phyloP scores from a whole-genome alignment of 2,797 vertebrate genomes.

The Simalia tracyae region DNA sequence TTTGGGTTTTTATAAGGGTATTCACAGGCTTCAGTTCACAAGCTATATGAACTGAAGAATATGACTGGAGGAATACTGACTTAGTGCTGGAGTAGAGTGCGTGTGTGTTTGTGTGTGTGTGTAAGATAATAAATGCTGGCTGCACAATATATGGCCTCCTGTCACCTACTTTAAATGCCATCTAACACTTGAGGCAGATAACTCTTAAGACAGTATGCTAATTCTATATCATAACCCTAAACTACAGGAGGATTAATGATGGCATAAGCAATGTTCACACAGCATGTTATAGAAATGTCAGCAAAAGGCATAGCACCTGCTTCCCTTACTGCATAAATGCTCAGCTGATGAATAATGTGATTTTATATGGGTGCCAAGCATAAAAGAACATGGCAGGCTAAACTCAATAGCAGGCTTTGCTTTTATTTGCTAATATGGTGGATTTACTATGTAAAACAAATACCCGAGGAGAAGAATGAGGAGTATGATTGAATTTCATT shows the following conservation, averaged over 20 bases:
- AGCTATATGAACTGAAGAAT: background rate
- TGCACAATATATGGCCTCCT: slow-evolving; percentile 22
- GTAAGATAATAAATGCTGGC: slow-evolving; percentile 19
- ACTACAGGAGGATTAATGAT: slow-evolving; percentile 40
- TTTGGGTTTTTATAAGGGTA: background rate
- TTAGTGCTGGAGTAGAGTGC: background rate
- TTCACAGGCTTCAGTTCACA: background rate
- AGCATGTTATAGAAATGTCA: slow-evolving; percentile 34
- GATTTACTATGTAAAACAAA: slow-evolving; percentile 28
- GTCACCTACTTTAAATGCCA: slow-evolving; percentile 36
- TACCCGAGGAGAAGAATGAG: background rate
- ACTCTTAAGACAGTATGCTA: slow-evolving; percentile 40
- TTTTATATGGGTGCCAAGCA: slow-evolving; percentile 27
- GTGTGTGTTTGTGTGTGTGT: too few species aligned
- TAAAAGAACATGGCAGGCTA: slow-evolving; percentile 35
- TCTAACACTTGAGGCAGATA: slow-evolving; percentile 26
- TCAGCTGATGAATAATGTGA: slow-evolving; percentile 35
- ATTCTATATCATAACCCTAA: slow-evolving; percentile 41
- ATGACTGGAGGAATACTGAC: background rate
- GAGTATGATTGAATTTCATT: slow-evolving; percentile 12
- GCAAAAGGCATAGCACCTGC: slow-evolving; percentile 25
- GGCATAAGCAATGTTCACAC: slow-evolving; percentile 12
- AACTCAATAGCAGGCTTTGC: slow-evolving; percentile 13
- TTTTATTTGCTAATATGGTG: slow-evolving; percentile 24
- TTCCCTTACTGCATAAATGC: slow-evolving; percentile 19